Percentiles rank a stretch among this genome's conserved stretches.
These are phyloP conservation scores for Gopherus evgoodei DNA, from an alignment of 2,113 vertebrate species.

Conservation along the genomic window DNA sequence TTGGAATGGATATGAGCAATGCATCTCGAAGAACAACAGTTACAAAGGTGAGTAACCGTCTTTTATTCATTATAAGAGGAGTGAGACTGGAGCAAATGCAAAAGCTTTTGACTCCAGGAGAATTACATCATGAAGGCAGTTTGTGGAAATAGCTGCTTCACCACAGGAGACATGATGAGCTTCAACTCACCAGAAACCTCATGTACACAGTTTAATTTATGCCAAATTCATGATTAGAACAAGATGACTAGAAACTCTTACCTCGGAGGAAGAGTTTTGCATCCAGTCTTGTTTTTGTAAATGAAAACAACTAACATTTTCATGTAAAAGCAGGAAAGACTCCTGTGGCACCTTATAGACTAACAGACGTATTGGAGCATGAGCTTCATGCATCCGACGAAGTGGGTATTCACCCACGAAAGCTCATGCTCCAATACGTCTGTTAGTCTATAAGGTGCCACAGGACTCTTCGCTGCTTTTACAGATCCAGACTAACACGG, in stretches of 20 bases:
- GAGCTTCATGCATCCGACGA: no score
- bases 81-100: accelerated
- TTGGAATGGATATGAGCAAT: no score
- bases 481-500: no score
- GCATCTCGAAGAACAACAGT: no score
- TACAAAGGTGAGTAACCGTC: no score
- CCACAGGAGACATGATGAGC: background rate
- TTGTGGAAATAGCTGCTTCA: background rate
- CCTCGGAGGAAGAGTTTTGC: background rate
- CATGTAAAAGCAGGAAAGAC: background rate
- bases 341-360: no score
- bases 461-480: no score
- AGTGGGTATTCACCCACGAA: no score
- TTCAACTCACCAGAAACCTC: background rate
- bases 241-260: background rate
- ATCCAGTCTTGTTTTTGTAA: background rate
- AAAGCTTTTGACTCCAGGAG: background rate
- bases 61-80: background rate
- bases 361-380: no score
- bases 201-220: background rate
- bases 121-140: background rate
- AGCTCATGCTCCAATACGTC: no score
- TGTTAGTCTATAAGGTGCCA: no score
- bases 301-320: background rate
- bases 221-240: background rate